Evolutionary conservation across 2,888 invertebrate species (phyloP).

Genomic region (Julus scandinavius): DNA sequence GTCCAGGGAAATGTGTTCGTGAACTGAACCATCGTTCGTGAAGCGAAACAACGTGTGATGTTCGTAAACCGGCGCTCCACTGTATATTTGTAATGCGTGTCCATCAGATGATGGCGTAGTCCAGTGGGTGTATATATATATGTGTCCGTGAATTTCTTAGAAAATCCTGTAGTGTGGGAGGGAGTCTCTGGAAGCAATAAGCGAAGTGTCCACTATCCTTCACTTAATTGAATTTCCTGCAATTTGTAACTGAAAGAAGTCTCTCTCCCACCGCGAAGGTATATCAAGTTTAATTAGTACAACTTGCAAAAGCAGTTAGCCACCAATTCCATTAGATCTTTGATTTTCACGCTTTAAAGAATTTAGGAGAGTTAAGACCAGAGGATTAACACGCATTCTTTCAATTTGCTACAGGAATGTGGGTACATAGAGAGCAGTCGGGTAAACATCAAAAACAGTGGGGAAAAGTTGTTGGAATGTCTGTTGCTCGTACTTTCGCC

Average conservation of each 20-base stretch:
- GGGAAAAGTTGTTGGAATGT: constrained; percentile 34
- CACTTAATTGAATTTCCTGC: constrained; percentile 15
- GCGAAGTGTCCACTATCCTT: constrained; percentile 37
- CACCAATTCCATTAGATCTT: constrained; percentile 46
- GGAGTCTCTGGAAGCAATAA: neutral
- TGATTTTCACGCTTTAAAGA: constrained; percentile 46
- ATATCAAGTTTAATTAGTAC: constrained; percentile 40
- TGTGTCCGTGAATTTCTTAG: neutral
- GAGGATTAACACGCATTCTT: constrained; percentile 40
- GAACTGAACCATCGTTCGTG: no score
- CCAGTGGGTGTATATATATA: no score
- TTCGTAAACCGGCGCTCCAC: neutral
- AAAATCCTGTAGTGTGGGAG: neutral
- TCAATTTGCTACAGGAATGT: constrained; percentile 35
- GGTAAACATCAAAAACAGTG: neutral
- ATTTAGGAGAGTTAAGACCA: constrained; percentile 42
- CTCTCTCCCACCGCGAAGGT: neutral
- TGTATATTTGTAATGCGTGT: no score
- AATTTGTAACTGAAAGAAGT: constrained; percentile 42
- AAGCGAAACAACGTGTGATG: no score
- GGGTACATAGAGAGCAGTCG: neutral
- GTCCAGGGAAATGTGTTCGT: no score
- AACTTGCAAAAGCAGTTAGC: constrained; percentile 40
- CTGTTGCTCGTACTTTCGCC: constrained; percentile 10
- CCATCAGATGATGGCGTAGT: no score